These are phyloP conservation scores for Asbolus verrucosus DNA, from an alignment of 1,140 invertebrate genomes.

Conservation along the genomic window DNA sequence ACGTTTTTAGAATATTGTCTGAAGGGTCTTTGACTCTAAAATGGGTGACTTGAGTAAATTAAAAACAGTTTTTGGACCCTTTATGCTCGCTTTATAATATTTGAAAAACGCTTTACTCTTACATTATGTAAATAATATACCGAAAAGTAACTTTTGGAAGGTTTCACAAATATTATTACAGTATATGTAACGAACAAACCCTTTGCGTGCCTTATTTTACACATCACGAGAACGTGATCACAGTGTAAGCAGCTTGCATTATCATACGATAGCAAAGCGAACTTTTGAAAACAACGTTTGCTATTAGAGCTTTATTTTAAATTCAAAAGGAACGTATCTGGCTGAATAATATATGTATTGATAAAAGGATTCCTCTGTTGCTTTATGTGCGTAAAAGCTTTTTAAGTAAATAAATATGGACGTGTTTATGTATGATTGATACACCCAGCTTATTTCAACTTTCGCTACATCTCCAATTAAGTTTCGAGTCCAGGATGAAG, in stretches of 20 bases:
- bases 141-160: conserved; percentile 23
- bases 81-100: too few species aligned
- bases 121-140: conserved; percentile 20
- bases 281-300: conserved; percentile 42
- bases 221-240: conserved; percentile 39
- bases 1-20: too few species aligned
- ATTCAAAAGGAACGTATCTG: conserved; percentile 37
- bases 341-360: conserved; percentile 41
- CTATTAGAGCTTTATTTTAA: conserved; percentile 42
- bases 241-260: conserved; percentile 40
- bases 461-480: too few species aligned
- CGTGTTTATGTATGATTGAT: conserved; percentile 24
- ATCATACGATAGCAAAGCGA: conserved; percentile 43
- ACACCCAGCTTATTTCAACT: too few species aligned
- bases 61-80: too few species aligned
- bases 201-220: conserved; percentile 37
- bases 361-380: conserved; percentile 45
- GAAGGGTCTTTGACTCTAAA: too few species aligned
- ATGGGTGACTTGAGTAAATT: too few species aligned
- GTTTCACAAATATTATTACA: conserved; percentile 43
- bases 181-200: conserved; percentile 45
- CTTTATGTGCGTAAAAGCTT: conserved; percentile 31
- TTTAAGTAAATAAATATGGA: conserved; percentile 40
- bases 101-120: conserved; percentile 17
- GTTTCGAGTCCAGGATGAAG: too few species aligned